Percentiles rank a stretch among this genome's conserved stretches.
Evolutionary conservation across 2,113 vertebrate genomes (phyloP).

Genomic region (Archilochus colubris): DNA sequence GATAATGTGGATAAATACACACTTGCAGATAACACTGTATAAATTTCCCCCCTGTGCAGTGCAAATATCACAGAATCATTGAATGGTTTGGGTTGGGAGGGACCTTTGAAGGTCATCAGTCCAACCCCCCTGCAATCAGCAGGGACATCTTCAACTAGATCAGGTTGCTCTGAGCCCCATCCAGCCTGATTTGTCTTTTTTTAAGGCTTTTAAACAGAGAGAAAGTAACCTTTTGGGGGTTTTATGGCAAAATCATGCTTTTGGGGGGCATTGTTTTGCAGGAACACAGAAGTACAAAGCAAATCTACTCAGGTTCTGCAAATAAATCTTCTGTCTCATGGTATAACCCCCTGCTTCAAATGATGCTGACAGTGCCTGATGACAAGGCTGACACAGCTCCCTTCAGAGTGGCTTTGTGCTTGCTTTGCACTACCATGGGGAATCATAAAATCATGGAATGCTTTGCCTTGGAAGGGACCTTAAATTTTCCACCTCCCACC

Average conservation of each 20-base stretch:
- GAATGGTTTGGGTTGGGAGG: too few species aligned
- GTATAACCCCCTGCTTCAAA: not conserved
- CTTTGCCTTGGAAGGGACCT: too few species aligned
- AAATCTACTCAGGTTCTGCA: fast-evolving
- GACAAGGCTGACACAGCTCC: not conserved
- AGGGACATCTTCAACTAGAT: too few species aligned
- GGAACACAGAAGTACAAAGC: not conserved
- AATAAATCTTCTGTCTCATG: not conserved
- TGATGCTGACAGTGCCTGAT: too few species aligned
- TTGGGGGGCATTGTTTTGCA: not conserved
- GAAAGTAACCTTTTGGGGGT: not conserved
- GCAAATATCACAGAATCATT: too few species aligned
- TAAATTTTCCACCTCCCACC: too few species aligned
- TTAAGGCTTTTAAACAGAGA: not conserved
- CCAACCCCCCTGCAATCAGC: too few species aligned
- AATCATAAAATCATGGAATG: too few species aligned
- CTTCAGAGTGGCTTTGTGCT: too few species aligned
- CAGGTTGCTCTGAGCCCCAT: too few species aligned
- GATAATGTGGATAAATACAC: not conserved
- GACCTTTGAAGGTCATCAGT: too few species aligned
- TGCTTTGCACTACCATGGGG: too few species aligned
- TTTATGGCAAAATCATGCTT: not conserved
- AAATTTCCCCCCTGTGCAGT: not conserved
- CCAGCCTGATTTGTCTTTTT: not conserved
- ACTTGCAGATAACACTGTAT: not conserved